Conservation (phyloP, 2,797 vertebrate genomes). For the Semaprochilodus insignis region DNA sequence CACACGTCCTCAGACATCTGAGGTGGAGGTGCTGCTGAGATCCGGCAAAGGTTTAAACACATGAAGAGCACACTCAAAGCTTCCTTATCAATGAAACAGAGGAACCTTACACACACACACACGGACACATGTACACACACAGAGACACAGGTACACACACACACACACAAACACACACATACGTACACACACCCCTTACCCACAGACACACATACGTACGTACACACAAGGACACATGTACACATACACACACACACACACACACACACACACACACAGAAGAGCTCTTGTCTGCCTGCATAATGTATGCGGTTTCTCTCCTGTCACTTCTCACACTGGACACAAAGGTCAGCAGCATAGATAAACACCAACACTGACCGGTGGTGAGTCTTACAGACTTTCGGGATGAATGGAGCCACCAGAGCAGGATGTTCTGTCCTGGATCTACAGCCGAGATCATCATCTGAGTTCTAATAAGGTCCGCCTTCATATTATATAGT, state of each 20-base stretch:
- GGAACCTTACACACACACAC: too few relatives aligned
- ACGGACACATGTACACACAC: too few relatives aligned
- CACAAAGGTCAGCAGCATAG: constrained; percentile 32
- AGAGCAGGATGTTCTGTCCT: background rate
- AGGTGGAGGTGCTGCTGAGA: background rate
- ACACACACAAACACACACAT: too few relatives aligned
- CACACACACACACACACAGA: background rate
- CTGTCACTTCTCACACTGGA: constrained; percentile 5
- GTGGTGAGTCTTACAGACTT: background rate
- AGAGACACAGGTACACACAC: too few relatives aligned
- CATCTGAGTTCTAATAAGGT: too few relatives aligned
- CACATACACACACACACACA: too few relatives aligned
- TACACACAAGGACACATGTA: too few relatives aligned
- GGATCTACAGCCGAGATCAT: constrained; percentile 25
- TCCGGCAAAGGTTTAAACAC: background rate
- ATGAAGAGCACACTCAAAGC: background rate
- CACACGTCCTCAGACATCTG: background rate
- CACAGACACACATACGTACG: too few relatives aligned
- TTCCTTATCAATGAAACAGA: background rate
- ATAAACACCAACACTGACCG: background rate
- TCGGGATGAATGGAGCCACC: background rate
- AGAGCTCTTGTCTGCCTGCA: background rate
- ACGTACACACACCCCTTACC: too few relatives aligned
- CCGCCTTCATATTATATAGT: too few relatives aligned
- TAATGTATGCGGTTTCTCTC: background rate